These are phyloP conservation scores for Dinocampus coccinellae DNA, from an alignment of 2,888 invertebrate species.

Conservation along the genomic window DNA sequence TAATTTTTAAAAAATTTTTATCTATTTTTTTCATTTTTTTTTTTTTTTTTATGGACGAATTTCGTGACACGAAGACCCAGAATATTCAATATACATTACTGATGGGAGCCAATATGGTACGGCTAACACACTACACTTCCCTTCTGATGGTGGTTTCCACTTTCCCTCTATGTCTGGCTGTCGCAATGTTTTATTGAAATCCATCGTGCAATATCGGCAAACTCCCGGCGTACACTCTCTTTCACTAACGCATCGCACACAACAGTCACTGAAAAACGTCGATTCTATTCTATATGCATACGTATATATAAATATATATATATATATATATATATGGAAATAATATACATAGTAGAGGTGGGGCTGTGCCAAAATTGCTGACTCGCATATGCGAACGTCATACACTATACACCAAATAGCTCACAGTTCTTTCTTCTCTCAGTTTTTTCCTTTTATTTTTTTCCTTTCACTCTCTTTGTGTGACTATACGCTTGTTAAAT, in stretches of 20 bases:
- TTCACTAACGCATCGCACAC: conserved; percentile 44
- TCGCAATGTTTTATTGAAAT: conserved; percentile 64
- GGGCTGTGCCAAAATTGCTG: conserved; percentile 42
- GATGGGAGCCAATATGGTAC: conserved; percentile 41
- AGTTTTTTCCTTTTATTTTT: conserved; percentile 15
- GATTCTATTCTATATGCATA: not conserved
- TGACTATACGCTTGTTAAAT: conserved; percentile 19
- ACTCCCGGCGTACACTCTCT: conserved; percentile 27
- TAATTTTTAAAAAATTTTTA: not conserved
- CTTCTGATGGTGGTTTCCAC: conserved; percentile 33
- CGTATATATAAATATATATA: not conserved
- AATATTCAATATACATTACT: conserved; percentile 60
- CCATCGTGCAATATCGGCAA: conserved; percentile 55
- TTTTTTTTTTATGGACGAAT: conserved; percentile 25
- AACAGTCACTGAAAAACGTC: conserved; percentile 23
- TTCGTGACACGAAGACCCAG: conserved; percentile 23
- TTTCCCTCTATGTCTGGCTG: conserved; percentile 48
- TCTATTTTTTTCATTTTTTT: not conserved
- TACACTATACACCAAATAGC: not conserved
- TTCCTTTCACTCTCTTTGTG: conserved; percentile 1
- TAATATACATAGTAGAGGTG: not conserved
- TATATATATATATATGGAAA: conserved; percentile 8
- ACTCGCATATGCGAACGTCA: conserved; percentile 19
- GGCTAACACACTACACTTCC: conserved; percentile 13
- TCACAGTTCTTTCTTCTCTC: conserved; percentile 17